phyloP scores from a whole-genome alignment of 1,140 invertebrate genomes.

The Archivesica marissinica region DNA sequence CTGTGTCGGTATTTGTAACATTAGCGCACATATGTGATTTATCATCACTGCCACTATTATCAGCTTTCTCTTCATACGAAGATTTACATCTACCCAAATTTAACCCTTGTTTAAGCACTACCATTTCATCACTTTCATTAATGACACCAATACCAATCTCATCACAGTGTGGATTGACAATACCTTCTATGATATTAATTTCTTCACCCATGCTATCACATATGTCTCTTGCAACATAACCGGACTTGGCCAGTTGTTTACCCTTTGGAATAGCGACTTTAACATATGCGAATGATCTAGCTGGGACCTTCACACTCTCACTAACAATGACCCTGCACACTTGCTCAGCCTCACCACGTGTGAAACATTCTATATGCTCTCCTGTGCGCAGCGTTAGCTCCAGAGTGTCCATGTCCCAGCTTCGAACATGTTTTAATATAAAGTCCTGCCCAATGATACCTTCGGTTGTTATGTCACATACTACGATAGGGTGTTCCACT shows the following conservation, averaged over 20 bases:
- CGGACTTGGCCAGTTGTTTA: neutral
- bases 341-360: neutral
- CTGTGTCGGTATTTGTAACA: too few relatives aligned
- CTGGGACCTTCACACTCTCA: neutral
- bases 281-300: neutral
- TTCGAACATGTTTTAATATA: neutral
- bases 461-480: conserved; percentile 26
- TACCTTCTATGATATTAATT: neutral
- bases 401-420: neutral
- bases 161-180: too few relatives aligned
- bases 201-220: neutral
- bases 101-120: too few relatives aligned
- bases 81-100: too few relatives aligned
- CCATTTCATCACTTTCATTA: too few relatives aligned
- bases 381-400: neutral
- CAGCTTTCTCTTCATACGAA: too few relatives aligned
- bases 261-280: neutral
- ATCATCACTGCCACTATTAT: too few relatives aligned
- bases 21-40: too few relatives aligned
- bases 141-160: too few relatives aligned
- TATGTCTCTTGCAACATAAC: neutral
- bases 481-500: neutral
- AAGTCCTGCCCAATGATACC: conserved; percentile 47
- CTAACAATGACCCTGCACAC: neutral
- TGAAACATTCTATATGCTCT: conserved; percentile 5